Evolutionary conservation across 2,797 vertebrate species (phyloP), one percentile per base, ranked within the genome.

Genomic region (Hybognathus amarus): DNA sequence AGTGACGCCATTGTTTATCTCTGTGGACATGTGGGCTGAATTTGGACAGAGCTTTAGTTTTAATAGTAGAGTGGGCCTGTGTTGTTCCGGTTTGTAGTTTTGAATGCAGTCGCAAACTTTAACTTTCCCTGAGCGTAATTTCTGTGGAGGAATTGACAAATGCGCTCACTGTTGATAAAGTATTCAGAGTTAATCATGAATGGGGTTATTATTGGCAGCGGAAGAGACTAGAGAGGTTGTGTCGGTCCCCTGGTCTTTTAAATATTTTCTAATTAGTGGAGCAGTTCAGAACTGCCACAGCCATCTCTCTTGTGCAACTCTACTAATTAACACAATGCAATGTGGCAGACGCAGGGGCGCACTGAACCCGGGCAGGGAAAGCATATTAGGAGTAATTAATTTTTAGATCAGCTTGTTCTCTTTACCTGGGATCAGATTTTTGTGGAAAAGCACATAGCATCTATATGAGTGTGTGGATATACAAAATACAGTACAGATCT

Each of bases 251-350:
- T 82, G 88, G 54, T 87, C 83, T 84, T 86, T 85, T 59, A 81
- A 85, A 84, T 87, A 88, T 86, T 90, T 88, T 87, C 79, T 88
- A 89, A 90, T 91, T 89, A 87, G 76, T 59, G 70, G 82, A 87
- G 83, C 68, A 71, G 85, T 85, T 84, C 77, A 78, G 81, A 84
- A 27, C 80, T 77, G 79, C 84, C 75, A 82, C 77, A 54, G 80
- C 42, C 47, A 66, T 87, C 80, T 88, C 84, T 77, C 66, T 69
- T 69, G 84, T 89, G 79, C 71, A 82, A 79, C 87, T 80, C 64
- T 52, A 68, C 85, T 85, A 89, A 90, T 91, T 90, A 89, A 87
- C 85, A 75, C 84, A 79, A 74, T 85, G 79, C 67, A 73, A 87
- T 85, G 83, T 85, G 85, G 73, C 83, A 84, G 77, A 75, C 69